Percentiles rank a stretch among this genome's conserved stretches.
Evolutionary conservation across 2,888 invertebrate genomes (phyloP).

Genomic region (Gryllus longicercus): DNA sequence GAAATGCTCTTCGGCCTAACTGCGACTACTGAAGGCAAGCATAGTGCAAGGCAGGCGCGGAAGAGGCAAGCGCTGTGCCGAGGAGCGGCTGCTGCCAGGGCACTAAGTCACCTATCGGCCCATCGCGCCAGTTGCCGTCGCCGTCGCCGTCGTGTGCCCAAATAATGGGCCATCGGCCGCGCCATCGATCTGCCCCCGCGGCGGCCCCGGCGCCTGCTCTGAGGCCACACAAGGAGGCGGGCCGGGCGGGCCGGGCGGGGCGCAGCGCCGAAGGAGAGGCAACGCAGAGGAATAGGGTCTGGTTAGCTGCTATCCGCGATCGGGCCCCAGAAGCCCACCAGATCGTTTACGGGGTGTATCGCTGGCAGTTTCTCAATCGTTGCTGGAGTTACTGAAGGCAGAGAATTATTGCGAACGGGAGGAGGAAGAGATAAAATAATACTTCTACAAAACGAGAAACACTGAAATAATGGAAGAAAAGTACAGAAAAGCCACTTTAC

Average conservation of each 20-base stretch:
- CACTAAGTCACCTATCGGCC: background rate
- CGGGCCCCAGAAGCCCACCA: no score
- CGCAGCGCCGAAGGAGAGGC: background rate
- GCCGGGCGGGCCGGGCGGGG: background rate
- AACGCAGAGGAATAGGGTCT: background rate
- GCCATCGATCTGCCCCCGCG: background rate
- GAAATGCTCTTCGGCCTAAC: no score
- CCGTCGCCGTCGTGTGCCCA: background rate
- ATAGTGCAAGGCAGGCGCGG: background rate
- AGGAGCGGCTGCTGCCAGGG: background rate
- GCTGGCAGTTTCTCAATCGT: no score
- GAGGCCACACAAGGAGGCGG: background rate
- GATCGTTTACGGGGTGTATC: no score
- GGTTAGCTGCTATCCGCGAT: no score
- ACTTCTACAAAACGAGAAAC: no score
- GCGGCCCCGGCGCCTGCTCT: background rate
- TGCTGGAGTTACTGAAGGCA: no score
- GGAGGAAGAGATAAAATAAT: no score
- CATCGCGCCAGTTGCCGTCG: background rate
- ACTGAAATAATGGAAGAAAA: no score
- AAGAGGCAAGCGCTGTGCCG: background rate
- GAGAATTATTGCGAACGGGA: no score
- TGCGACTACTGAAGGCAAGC: no score
- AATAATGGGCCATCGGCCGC: conserved; percentile 8
- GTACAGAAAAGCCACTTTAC: no score